A percentile compares a stretch with the other conserved stretches of the same genome.
phyloP scores from a whole-genome alignment of 2,797 vertebrate species.

The Hozukius guyotensis region DNA sequence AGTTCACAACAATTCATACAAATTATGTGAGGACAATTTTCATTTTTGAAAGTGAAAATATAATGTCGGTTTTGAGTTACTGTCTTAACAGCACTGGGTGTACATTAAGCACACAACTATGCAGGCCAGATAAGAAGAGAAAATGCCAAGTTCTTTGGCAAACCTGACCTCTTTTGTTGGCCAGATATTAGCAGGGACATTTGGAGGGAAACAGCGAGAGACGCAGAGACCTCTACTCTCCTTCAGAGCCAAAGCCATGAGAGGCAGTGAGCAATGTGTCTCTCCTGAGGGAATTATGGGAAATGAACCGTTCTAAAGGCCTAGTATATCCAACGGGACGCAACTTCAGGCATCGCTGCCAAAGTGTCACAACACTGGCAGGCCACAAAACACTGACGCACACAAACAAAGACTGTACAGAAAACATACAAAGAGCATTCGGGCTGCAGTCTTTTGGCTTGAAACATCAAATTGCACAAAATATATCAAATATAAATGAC shows the following conservation, averaged over 20 bases:
- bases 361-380: conserved; percentile 62
- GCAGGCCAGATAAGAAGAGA: not conserved
- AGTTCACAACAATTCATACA: not conserved
- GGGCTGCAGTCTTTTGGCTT: not conserved
- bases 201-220: conserved; percentile 13
- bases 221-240: conserved; percentile 37
- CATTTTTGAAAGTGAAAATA: not conserved
- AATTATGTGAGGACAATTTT: not conserved
- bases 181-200: conserved; percentile 3
- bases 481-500: not conserved
- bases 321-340: conserved; percentile 55
- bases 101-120: not conserved
- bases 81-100: not conserved
- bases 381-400: conserved; percentile 39
- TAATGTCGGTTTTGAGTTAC: not conserved
- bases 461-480: not conserved
- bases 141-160: conserved; percentile 17
- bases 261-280: conserved; percentile 59
- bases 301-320: conserved; percentile 69
- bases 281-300: conserved; percentile 58
- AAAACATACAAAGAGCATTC: not conserved
- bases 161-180: conserved; percentile 1
- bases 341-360: conserved; percentile 57
- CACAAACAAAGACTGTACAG: conserved; percentile 17
- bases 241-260: conserved; percentile 40